These are phyloP conservation scores for Kuschelorhynchus macadamiae DNA, from an alignment of 2,888 invertebrate species.

Conservation along the genomic window DNA sequence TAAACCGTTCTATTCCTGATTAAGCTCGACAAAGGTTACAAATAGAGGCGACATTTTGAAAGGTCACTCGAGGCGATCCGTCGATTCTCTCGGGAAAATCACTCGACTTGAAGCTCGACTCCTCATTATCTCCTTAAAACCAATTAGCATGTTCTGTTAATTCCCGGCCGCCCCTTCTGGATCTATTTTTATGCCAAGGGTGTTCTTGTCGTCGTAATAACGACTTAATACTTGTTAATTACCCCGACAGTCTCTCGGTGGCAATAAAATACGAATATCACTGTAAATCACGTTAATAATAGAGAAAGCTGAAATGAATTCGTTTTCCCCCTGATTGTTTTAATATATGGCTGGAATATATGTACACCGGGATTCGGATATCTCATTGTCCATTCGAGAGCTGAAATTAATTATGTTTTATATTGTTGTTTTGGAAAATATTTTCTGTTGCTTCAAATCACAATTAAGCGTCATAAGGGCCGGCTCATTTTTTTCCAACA, in stretches of 20 bases:
- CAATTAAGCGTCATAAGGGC: no score
- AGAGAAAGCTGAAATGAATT: constrained; percentile 43
- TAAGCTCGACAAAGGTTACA: constrained; percentile 56
- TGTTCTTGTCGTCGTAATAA: constrained; percentile 54
- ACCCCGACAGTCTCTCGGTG: constrained; percentile 55
- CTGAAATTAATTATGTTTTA: no score
- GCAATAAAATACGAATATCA: constrained; percentile 56
- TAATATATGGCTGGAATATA: not conserved
- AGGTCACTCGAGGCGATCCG: constrained; percentile 51
- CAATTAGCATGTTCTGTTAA: constrained; percentile 57
- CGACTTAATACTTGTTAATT: constrained; percentile 60
- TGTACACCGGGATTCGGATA: not conserved
- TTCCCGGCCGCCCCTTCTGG: constrained; percentile 52
- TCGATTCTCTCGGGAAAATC: constrained; percentile 25
- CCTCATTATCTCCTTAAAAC: constrained; percentile 55
- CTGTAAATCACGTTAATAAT: constrained; percentile 57
- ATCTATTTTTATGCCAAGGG: constrained; percentile 55
- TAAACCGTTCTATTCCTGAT: constrained; percentile 54
- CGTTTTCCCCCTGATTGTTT: constrained; percentile 13
- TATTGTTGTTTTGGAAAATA: no score
- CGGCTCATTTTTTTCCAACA: no score
- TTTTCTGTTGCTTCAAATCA: no score
- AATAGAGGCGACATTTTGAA: constrained; percentile 54
- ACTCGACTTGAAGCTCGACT: constrained; percentile 28
- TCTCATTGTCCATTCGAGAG: no score